Percentiles rank a stretch among this genome's conserved stretches.
phyloP scores from a whole-genome alignment of 2,113 vertebrate species.

The Macquaria australasica region DNA sequence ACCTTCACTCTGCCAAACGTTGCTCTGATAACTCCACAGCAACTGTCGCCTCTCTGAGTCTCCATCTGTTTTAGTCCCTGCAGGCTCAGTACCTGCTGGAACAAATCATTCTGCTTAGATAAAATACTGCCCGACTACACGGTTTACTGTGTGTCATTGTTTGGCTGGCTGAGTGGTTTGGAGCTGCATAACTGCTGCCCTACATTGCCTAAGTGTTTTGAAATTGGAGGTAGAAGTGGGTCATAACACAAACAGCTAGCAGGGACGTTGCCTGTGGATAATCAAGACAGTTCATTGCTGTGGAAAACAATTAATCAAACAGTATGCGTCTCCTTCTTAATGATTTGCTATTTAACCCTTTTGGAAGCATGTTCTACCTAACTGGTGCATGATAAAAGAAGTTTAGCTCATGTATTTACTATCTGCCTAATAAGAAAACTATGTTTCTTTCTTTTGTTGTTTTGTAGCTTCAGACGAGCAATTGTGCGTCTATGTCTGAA shows the following conservation, averaged over 20 bases:
- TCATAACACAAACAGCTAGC: constrained; percentile 68
- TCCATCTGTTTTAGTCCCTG: constrained; percentile 58
- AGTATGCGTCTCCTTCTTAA: constrained; percentile 17
- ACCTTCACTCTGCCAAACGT: constrained; percentile 34
- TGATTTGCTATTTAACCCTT: constrained; percentile 29
- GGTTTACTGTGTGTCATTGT: constrained; percentile 57
- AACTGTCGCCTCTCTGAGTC: constrained; percentile 25
- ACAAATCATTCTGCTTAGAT: constrained; percentile 63
- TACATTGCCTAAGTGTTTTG: constrained; percentile 72
- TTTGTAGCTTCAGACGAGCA: neutral
- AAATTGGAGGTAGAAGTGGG: constrained; percentile 73
- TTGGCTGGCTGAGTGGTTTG: constrained; percentile 47
- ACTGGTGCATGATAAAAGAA: neutral
- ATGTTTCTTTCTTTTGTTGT: neutral
- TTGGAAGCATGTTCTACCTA: neutral
- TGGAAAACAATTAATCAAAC: constrained; percentile 51
- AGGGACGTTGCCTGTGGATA: constrained; percentile 52
- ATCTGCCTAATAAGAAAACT: neutral
- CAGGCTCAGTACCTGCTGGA: constrained; percentile 67
- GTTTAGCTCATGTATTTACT: neutral
- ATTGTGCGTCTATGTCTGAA: neutral
- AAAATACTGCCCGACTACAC: constrained; percentile 47
- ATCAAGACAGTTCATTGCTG: constrained; percentile 48
- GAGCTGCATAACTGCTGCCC: constrained; percentile 70
- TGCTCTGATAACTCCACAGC: constrained; percentile 35